These are phyloP conservation scores for Actinernus sp. DNA, from an alignment of 92 coral and sea anemone genomes.

Conservation along the genomic window DNA sequence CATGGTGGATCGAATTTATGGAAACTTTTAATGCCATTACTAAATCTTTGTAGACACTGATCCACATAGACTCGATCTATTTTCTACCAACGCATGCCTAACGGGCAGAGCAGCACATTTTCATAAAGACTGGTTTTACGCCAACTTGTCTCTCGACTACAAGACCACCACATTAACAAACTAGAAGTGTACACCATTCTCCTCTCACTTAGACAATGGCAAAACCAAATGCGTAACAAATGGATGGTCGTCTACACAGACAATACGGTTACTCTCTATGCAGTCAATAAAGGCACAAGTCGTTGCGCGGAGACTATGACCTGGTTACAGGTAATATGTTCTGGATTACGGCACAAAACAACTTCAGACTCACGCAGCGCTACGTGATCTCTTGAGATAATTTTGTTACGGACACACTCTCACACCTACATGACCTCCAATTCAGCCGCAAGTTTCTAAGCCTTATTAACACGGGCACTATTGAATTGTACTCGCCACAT, in stretches of 20 bases:
- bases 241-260: conserved; percentile 24
- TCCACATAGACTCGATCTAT: conserved; percentile 10
- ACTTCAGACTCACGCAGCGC: conserved; percentile 26
- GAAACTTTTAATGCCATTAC: conserved; percentile 25
- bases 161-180: conserved; percentile 27
- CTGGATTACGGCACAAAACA: conserved; percentile 33
- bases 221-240: not conserved
- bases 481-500: no score
- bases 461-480: no score
- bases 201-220: conserved; percentile 17
- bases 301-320: conserved; percentile 6
- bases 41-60: conserved; percentile 26
- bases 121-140: conserved; percentile 28
- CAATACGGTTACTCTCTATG: conserved; percentile 7
- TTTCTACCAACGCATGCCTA: conserved; percentile 30
- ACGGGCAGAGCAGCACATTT: conserved; percentile 21
- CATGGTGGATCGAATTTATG: conserved; percentile 35
- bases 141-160: no score
- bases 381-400: conserved; percentile 6
- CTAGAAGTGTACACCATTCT: conserved; percentile 29
- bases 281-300: conserved; percentile 32
- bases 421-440: conserved; percentile 29
- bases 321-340: conserved; percentile 30
- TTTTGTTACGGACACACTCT: conserved; percentile 25
- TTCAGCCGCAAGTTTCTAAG: no score